A percentile compares a stretch with the other conserved stretches of the same genome.
Conservation (phyloP, 1,140 invertebrate genomes). For the Apis mellifera region DNA sequence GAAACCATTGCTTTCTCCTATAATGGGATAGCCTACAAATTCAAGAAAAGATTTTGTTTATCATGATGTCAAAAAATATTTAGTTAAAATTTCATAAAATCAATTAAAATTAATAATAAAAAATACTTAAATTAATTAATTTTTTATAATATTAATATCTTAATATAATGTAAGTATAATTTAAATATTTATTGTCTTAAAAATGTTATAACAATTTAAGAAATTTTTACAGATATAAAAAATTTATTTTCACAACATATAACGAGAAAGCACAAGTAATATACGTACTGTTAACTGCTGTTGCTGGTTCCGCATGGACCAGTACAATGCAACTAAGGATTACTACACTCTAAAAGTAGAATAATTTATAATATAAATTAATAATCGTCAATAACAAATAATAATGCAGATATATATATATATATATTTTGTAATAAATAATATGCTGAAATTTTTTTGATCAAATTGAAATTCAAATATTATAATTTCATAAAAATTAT, state of each 20-base stretch:
- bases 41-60: neutral
- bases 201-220: neutral
- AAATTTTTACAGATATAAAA: neutral
- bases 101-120: neutral
- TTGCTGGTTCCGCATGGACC: conserved; percentile 48
- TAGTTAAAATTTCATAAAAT: neutral
- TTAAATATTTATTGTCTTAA: neutral
- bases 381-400: neutral
- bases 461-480: neutral
- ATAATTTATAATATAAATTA: conserved; percentile 20
- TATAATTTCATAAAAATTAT: neutral
- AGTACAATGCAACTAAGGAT: conserved; percentile 56
- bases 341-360: conserved; percentile 61
- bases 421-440: too few species aligned
- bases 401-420: too few species aligned
- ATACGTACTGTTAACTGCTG: conserved; percentile 63
- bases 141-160: neutral
- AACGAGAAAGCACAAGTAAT: neutral
- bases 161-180: neutral
- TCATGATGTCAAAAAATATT: neutral
- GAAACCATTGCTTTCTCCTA: conserved; percentile 43
- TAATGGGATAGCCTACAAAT: conserved; percentile 41
- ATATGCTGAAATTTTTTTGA: neutral
- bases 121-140: neutral
- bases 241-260: neutral